Evolutionary conservation across 2,113 vertebrate species (phyloP), one percentile per base, ranked within the genome.

Genomic region (Motacilla tschutschensis): DNA sequence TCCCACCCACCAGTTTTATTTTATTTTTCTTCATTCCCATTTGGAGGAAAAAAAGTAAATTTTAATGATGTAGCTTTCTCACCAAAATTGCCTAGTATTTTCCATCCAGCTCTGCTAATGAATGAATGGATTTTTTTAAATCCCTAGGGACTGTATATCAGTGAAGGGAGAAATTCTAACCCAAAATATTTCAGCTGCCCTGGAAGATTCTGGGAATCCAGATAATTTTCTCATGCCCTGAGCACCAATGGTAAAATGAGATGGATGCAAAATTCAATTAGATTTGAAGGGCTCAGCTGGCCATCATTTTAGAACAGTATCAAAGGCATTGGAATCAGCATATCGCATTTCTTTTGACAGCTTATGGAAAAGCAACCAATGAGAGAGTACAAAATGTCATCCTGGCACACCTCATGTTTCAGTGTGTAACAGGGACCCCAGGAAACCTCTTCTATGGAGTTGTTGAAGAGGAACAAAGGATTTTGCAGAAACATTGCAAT

Each of bases 241-340:
- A 79, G 48, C 48, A 76, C 44, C 75, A 79, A 31, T 55, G 33
- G 10, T 55, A 84, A 75, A 88, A 65, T 82, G 71, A 93, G 87
- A 93, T 91, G 67, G 89, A 94, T 92, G 79, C 69, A 92, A 91
- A 90, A 93, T 88, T 94, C 82, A 89, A 87, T 89, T 89, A 95
- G 33, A 73, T 84, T 80, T 85, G 87, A 93, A 92, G 60, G 79
- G 76, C 91, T 94, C 93, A 94, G 87, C 89, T 93, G 79, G 91
- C 78, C 89, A 94, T 81, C 71, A 2, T 82, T 93, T 94, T 86
- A 94, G 75, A 91, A 91, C 55, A 65, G 58, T 35, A 87, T 91
- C 93, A 95, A 91, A 94, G 91, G 25, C 82, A 79, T 17, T 90
- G 72, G 71, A 79, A 95, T 89, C 82, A 83, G 87, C 60, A 57